phyloP scores from a whole-genome alignment of 2,888 invertebrate species.

The Troides helena region DNA sequence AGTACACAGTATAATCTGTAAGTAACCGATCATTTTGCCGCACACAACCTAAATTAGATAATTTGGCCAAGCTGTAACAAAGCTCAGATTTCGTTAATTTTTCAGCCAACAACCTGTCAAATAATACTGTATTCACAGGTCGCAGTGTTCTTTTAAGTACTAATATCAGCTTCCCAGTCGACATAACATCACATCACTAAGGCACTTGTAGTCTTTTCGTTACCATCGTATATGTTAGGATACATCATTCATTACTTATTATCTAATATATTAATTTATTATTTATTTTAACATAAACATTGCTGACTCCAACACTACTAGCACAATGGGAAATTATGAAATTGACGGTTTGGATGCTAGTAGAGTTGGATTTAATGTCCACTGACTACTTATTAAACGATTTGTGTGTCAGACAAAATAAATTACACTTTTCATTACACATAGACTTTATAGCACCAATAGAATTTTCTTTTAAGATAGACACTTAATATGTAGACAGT shows the following conservation, averaged over 20 bases:
- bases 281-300: slow-evolving; percentile 60
- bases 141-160: slow-evolving; percentile 56
- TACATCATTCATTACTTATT: slow-evolving; percentile 64
- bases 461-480: slow-evolving; percentile 31
- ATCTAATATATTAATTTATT: slow-evolving; percentile 69
- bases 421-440: slow-evolving; percentile 26
- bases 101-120: slow-evolving; percentile 35
- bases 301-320: slow-evolving; percentile 60
- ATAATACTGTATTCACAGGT: slow-evolving; percentile 52
- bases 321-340: slow-evolving; percentile 32
- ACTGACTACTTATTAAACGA: slow-evolving; percentile 19
- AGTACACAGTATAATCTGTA: slow-evolving; percentile 24
- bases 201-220: slow-evolving; percentile 55
- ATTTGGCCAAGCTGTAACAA: slow-evolving; percentile 16
- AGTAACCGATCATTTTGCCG: background rate
- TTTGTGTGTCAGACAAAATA: slow-evolving; percentile 20
- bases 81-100: slow-evolving; percentile 4
- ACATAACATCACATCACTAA: slow-evolving; percentile 60
- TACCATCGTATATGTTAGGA: slow-evolving; percentile 62
- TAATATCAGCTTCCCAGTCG: slow-evolving; percentile 43
- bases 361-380: slow-evolving; percentile 16
- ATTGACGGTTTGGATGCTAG: slow-evolving; percentile 18
- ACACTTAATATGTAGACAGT: slow-evolving; percentile 56
- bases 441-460: slow-evolving; percentile 43
- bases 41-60: background rate